Percentiles rank a stretch among this genome's conserved stretches.
Conservation (phyloP, 2,888 invertebrate species). For the Drosophila rellima region DNA sequence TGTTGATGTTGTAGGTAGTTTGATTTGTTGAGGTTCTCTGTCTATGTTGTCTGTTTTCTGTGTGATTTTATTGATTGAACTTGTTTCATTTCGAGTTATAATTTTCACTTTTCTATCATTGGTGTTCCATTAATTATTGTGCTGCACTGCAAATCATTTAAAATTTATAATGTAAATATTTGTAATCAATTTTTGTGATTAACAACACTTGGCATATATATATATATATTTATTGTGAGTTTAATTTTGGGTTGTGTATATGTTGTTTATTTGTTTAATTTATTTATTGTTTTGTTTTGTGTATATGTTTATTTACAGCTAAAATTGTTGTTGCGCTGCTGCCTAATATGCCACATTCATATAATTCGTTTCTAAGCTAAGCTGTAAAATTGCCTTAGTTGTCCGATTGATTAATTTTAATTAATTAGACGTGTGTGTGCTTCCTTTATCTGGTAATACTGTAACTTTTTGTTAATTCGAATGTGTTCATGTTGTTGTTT, state of each 20-base stretch:
- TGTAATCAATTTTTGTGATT: slow-evolving; percentile 16
- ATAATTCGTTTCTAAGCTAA: slow-evolving; percentile 46
- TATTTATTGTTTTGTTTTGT: slow-evolving; percentile 6
- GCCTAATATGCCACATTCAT: slow-evolving; percentile 56
- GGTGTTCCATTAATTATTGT: slow-evolving; percentile 62
- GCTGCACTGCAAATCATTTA: slow-evolving; percentile 79
- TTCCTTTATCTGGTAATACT: slow-evolving; percentile 43
- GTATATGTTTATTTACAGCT: slow-evolving; percentile 51
- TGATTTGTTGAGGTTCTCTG: slow-evolving; percentile 55
- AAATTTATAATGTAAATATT: slow-evolving; percentile 69
- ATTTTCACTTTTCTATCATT: slow-evolving; percentile 5
- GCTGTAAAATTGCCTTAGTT: slow-evolving; percentile 59
- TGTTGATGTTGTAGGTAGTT: slow-evolving; percentile 47
- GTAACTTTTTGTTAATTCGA: slow-evolving; percentile 25
- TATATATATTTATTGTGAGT: slow-evolving; percentile 39
- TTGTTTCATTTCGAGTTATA: slow-evolving; percentile 13
- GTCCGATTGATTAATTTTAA: slow-evolving; percentile 29
- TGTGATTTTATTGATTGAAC: neutral
- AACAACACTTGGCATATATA: slow-evolving; percentile 36
- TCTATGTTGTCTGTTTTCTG: slow-evolving; percentile 28
- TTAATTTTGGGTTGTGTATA: slow-evolving; percentile 29
- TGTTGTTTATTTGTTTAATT: slow-evolving; percentile 10
- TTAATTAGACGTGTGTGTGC: slow-evolving; percentile 21
- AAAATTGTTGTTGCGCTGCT: slow-evolving; percentile 40
- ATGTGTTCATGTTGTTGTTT: slow-evolving; percentile 1